Percentiles rank a stretch among this genome's conserved stretches.
These are phyloP conservation scores for Aphelinus atriplicis DNA, from an alignment of 1,140 invertebrate species.

Conservation along the genomic window DNA sequence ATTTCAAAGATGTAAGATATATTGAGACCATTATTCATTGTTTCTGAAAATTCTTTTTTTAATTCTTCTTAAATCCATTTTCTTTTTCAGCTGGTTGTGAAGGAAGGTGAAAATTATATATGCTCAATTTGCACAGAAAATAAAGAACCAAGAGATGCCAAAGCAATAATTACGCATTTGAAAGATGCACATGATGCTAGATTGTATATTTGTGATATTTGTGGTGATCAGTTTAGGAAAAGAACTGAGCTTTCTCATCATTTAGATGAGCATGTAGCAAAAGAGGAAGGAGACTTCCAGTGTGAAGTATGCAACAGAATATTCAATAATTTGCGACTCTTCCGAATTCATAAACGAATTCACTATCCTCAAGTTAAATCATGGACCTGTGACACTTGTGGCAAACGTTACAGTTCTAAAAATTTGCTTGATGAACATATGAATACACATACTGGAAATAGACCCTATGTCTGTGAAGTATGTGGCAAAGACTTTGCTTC, in stretches of 20 bases:
- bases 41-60: not conserved
- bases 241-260: slow-evolving; percentile 73
- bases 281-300: slow-evolving; percentile 71
- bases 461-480: slow-evolving; percentile 73
- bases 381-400: slow-evolving; percentile 73
- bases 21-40: too few species aligned
- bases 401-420: slow-evolving; percentile 74
- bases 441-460: slow-evolving; percentile 74
- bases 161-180: slow-evolving; percentile 71
- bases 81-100: slow-evolving; percentile 62
- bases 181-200: slow-evolving; percentile 70
- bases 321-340: slow-evolving; percentile 71
- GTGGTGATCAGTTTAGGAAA: slow-evolving; percentile 73
- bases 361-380: slow-evolving; percentile 72
- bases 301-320: slow-evolving; percentile 74
- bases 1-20: slow-evolving; percentile 21
- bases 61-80: slow-evolving; percentile 26
- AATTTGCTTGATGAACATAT: slow-evolving; percentile 77
- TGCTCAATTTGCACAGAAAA: slow-evolving; percentile 70
- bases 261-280: slow-evolving; percentile 73
- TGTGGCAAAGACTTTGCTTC: slow-evolving; percentile 81
- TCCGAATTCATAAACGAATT: slow-evolving; percentile 72
- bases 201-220: slow-evolving; percentile 78
- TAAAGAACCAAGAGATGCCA: slow-evolving; percentile 66
- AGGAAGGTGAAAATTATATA: slow-evolving; percentile 67